Evolutionary conservation across 2,797 vertebrate genomes (phyloP).

Genomic region (Rhinella marina): DNA sequence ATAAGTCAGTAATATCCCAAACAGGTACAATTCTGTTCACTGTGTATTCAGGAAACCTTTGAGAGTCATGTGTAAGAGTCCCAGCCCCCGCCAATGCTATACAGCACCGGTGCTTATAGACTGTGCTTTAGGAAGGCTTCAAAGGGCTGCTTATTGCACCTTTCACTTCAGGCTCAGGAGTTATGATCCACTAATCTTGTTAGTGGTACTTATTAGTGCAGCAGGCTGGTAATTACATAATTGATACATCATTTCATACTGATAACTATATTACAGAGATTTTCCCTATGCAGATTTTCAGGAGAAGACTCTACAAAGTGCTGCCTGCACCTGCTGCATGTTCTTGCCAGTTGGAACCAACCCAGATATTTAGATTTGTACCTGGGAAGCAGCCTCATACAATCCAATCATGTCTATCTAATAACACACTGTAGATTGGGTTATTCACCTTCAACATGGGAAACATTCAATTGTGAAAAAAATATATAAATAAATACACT

Average conservation of each 20-base stretch:
- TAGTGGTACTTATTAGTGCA: slow-evolving; percentile 46
- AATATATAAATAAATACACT: not conserved
- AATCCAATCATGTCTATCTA: slow-evolving; percentile 42
- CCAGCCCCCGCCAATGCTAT: not conserved
- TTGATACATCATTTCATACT: slow-evolving; percentile 54
- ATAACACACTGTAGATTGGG: slow-evolving; percentile 18
- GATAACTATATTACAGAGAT: slow-evolving; percentile 47
- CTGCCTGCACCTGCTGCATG: slow-evolving; percentile 51
- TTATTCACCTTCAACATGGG: slow-evolving; percentile 32
- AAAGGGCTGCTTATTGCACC: slow-evolving; percentile 6
- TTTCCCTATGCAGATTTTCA: slow-evolving; percentile 28
- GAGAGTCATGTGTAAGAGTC: too few species aligned
- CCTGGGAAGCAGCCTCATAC: not conserved
- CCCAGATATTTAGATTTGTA: slow-evolving; percentile 43
- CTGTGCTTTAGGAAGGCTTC: not conserved
- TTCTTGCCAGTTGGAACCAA: slow-evolving; percentile 47
- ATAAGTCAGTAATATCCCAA: too few species aligned
- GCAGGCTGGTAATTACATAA: slow-evolving; percentile 58
- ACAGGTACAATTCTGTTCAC: too few species aligned
- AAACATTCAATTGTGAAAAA: slow-evolving; percentile 13
- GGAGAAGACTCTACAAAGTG: slow-evolving; percentile 47
- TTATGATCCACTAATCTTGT: slow-evolving; percentile 36
- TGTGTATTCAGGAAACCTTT: too few species aligned
- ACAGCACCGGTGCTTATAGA: not conserved
- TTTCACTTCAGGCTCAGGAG: slow-evolving; percentile 5